Evolutionary conservation across 2,888 invertebrate genomes (phyloP).

Genomic region (Lymantria monacha): DNA sequence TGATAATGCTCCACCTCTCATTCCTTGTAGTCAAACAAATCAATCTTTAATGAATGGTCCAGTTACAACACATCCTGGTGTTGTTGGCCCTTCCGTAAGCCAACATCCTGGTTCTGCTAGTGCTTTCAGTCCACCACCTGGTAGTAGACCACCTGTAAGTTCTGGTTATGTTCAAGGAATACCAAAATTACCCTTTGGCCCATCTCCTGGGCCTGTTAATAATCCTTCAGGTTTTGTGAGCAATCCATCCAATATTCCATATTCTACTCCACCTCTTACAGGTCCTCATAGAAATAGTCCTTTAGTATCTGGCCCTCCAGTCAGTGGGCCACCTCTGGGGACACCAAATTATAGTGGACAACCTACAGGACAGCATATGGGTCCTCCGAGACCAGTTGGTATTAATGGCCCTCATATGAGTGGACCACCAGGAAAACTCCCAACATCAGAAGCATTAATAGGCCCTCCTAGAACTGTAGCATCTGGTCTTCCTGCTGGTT

Average conservation of each 20-base stretch:
- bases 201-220: slow-evolving; percentile 27
- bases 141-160: slow-evolving; percentile 35
- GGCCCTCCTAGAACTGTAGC: slow-evolving; percentile 14
- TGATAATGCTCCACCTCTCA: slow-evolving; percentile 70
- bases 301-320: slow-evolving; percentile 42
- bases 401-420: slow-evolving; percentile 44
- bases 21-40: slow-evolving; percentile 69
- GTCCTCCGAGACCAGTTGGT: slow-evolving; percentile 32
- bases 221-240: slow-evolving; percentile 39
- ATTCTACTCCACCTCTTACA: slow-evolving; percentile 38
- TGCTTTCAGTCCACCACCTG: slow-evolving; percentile 40
- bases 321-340: slow-evolving; percentile 34
- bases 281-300: slow-evolving; percentile 57
- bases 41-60: slow-evolving; percentile 68
- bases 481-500: slow-evolving; percentile 18
- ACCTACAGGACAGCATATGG: slow-evolving; percentile 18
- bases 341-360: slow-evolving; percentile 20
- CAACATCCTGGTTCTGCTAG: slow-evolving; percentile 41
- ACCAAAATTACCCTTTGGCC: slow-evolving; percentile 33
- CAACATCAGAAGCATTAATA: slow-evolving; percentile 15
- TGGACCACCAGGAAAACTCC: slow-evolving; percentile 23
- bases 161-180: slow-evolving; percentile 37
- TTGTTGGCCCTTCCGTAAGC: slow-evolving; percentile 12
- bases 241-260: slow-evolving; percentile 51
- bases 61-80: slow-evolving; percentile 26